phyloP scores from a whole-genome alignment of 2,113 vertebrate genomes.

The Propithecus coquereli region DNA sequence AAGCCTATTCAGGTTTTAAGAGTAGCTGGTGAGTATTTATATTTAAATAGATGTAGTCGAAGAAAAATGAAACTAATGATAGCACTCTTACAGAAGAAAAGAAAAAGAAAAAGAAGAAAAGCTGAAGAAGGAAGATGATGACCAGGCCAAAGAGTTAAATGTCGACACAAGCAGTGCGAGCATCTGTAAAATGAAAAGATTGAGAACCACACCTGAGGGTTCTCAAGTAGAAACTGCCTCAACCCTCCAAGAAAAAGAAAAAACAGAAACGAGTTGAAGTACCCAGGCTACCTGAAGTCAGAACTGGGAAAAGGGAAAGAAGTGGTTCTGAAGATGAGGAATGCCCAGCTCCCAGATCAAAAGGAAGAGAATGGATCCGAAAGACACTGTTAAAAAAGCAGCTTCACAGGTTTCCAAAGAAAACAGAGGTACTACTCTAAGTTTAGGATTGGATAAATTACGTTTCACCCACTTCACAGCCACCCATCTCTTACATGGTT shows the following conservation, averaged over 20 bases:
- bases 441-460: not conserved
- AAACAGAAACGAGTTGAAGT: slow-evolving; percentile 70
- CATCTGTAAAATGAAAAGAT: slow-evolving; percentile 72
- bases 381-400: slow-evolving; percentile 43
- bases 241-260: slow-evolving; percentile 70
- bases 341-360: slow-evolving; percentile 68
- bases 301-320: slow-evolving; percentile 75
- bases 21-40: slow-evolving; percentile 76
- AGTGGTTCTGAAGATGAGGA: slow-evolving; percentile 70
- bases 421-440: slow-evolving; percentile 74
- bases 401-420: slow-evolving; percentile 28
- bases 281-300: slow-evolving; percentile 72
- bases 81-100: slow-evolving; percentile 76
- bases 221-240: slow-evolving; percentile 69
- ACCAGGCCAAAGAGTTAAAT: slow-evolving; percentile 69
- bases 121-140: slow-evolving; percentile 76
- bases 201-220: slow-evolving; percentile 30
- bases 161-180: slow-evolving; percentile 35
- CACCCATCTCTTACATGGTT: not conserved
- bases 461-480: not conserved
- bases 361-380: slow-evolving; percentile 80
- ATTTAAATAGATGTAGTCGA: not conserved
- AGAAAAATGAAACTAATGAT: not conserved
- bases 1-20: not conserved
- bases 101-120: slow-evolving; percentile 89